Evolutionary conservation across 1,140 invertebrate genomes (phyloP).

Genomic region (Eciton burchellii): DNA sequence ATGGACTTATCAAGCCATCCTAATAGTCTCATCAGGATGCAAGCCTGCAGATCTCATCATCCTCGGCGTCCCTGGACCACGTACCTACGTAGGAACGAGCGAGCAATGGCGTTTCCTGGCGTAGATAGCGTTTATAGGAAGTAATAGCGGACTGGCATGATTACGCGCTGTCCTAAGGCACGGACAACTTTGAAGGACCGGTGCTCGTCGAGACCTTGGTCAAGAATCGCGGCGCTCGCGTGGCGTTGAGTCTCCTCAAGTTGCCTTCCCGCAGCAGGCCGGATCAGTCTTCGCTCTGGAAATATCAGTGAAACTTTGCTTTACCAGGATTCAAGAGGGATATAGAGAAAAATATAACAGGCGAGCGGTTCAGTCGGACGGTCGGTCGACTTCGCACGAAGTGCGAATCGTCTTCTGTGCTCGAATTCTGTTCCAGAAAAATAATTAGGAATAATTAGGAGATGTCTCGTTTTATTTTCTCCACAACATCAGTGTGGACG

Average conservation of each 20-base stretch:
- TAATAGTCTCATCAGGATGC: constrained; percentile 85
- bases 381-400: too few species aligned
- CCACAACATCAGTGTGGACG: too few species aligned
- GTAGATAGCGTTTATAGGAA: constrained; percentile 79
- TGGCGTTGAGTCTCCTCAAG: constrained; percentile 13
- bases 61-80: constrained; percentile 75
- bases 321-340: background rate
- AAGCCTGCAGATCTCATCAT: constrained; percentile 84
- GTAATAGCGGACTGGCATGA: constrained; percentile 77
- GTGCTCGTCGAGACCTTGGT: background rate
- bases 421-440: too few species aligned
- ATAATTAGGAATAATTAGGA: too few species aligned
- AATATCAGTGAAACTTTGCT: background rate
- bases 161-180: constrained; percentile 76
- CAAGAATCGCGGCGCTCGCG: constrained; percentile 40
- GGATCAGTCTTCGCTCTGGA: background rate
- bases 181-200: constrained; percentile 62
- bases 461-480: too few species aligned
- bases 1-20: constrained; percentile 84
- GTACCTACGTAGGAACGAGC: constrained; percentile 77
- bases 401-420: too few species aligned
- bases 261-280: background rate
- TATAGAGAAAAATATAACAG: background rate
- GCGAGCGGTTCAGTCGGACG: too few species aligned
- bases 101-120: constrained; percentile 76